Conservation (phyloP, 37 sponge, comb jelly and placozoan genomes). For the Cliona cf. orientalis region DNA sequence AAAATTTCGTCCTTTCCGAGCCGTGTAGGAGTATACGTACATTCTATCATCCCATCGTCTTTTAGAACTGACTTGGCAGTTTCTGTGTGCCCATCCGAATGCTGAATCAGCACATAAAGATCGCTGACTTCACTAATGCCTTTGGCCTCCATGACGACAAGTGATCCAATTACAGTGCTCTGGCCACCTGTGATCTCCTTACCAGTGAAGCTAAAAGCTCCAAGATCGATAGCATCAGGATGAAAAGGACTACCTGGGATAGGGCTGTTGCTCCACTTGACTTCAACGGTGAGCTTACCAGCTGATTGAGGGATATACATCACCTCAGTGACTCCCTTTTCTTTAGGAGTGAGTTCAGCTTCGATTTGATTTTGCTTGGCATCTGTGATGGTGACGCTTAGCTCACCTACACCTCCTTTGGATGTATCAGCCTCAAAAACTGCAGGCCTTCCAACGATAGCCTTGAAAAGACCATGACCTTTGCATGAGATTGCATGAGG, state of each 20-base stretch:
- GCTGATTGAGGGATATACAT: conserved; percentile 52
- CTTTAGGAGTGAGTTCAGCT: conserved; percentile 6
- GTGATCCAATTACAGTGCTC: conserved; percentile 45
- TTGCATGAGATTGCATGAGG: conserved; percentile 40
- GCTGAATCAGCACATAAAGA: conserved; percentile 54
- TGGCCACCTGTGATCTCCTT: conserved; percentile 52
- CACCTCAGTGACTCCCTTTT: conserved; percentile 53
- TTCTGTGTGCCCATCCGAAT: conserved; percentile 45
- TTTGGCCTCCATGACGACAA: conserved; percentile 42
- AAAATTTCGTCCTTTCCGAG: conserved; percentile 57
- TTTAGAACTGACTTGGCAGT: conserved; percentile 14
- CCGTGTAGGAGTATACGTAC: conserved; percentile 55
- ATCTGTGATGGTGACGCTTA: conserved; percentile 47
- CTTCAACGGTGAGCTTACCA: conserved; percentile 56
- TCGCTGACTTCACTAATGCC: conserved; percentile 31
- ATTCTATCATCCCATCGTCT: conserved; percentile 41
- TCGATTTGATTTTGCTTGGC: conserved; percentile 12
- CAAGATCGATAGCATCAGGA: conserved; percentile 62
- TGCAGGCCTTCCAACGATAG: conserved; percentile 59
- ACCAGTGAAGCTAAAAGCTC: conserved; percentile 38
- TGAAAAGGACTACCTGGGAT: conserved; percentile 69
- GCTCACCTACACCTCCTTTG: conserved; percentile 58
- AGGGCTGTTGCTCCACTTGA: conserved; percentile 66
- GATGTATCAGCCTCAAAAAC: conserved; percentile 71
- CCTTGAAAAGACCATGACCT: conserved; percentile 62